These are phyloP conservation scores for Dryobotodes eremita DNA, from an alignment of 2,888 invertebrate genomes.

Conservation along the genomic window DNA sequence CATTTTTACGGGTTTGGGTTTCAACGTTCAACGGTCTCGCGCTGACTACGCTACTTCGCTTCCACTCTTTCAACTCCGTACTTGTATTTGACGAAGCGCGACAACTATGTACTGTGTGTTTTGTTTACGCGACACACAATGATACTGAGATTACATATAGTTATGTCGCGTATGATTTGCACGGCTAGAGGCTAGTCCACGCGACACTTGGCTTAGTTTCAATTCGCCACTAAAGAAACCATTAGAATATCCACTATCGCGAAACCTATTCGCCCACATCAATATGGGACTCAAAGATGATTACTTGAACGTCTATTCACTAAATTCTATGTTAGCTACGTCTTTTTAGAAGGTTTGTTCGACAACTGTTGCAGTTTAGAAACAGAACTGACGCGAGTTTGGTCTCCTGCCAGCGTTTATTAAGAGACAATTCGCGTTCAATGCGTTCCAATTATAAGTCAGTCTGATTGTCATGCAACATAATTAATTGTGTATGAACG, in stretches of 20 bases:
- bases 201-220: constrained; percentile 84
- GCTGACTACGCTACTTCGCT: constrained; percentile 66
- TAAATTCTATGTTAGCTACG: constrained; percentile 27
- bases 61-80: constrained; percentile 78
- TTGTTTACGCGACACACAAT: constrained; percentile 75
- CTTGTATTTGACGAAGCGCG: constrained; percentile 67
- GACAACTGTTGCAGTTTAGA: constrained; percentile 38
- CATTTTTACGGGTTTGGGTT: constrained; percentile 78
- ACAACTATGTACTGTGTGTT: constrained; percentile 57
- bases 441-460: constrained; percentile 76
- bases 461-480: constrained; percentile 64
- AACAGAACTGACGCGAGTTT: constrained; percentile 66
- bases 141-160: constrained; percentile 74
- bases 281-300: constrained; percentile 61
- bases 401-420: constrained; percentile 80
- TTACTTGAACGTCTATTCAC: constrained; percentile 56
- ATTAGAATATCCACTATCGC: constrained; percentile 73
- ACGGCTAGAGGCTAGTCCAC: constrained; percentile 68
- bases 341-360: constrained; percentile 23
- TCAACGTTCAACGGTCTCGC: constrained; percentile 71
- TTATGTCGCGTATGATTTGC: constrained; percentile 77
- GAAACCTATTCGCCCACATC: constrained; percentile 67
- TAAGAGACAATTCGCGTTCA: constrained; percentile 75
- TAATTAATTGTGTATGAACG: constrained; percentile 62
- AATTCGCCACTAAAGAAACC: constrained; percentile 76